phyloP scores from a whole-genome alignment of 2,888 invertebrate species.

The Apamea anceps region DNA sequence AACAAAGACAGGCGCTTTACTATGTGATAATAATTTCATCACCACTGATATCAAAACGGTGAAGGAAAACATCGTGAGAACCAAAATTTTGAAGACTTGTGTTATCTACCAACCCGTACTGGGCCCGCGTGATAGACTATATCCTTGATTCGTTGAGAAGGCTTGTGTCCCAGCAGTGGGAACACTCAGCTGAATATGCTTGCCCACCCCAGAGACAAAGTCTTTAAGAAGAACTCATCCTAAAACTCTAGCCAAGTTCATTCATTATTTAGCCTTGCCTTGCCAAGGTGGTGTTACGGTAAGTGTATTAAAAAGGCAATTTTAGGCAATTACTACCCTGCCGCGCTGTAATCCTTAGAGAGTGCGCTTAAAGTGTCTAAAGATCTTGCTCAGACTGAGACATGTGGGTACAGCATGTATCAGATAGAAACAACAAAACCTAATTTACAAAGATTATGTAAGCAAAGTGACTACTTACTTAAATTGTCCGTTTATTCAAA shows the following conservation, averaged over 20 bases:
- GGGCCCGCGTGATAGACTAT: no score
- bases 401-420: background rate
- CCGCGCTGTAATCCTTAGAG: constrained; percentile 55
- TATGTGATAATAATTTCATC: no score
- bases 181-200: background rate
- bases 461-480: no score
- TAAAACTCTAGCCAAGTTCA: constrained; percentile 30
- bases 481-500: no score
- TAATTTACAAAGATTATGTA: no score
- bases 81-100: no score
- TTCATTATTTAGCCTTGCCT: constrained; percentile 51
- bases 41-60: no score
- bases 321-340: constrained; percentile 63
- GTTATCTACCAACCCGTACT: no score
- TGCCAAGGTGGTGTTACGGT: constrained; percentile 42
- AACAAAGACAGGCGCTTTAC: no score
- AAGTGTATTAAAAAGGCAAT: constrained; percentile 69
- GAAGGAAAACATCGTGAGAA: no score
- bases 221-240: constrained; percentile 6
- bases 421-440: background rate
- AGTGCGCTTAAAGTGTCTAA: constrained; percentile 58
- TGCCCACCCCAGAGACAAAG: background rate
- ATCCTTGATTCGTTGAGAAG: no score
- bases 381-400: constrained; percentile 35
- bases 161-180: no score